phyloP scores from a whole-genome alignment of 1,140 invertebrate species.

The Musca vetustissima region DNA sequence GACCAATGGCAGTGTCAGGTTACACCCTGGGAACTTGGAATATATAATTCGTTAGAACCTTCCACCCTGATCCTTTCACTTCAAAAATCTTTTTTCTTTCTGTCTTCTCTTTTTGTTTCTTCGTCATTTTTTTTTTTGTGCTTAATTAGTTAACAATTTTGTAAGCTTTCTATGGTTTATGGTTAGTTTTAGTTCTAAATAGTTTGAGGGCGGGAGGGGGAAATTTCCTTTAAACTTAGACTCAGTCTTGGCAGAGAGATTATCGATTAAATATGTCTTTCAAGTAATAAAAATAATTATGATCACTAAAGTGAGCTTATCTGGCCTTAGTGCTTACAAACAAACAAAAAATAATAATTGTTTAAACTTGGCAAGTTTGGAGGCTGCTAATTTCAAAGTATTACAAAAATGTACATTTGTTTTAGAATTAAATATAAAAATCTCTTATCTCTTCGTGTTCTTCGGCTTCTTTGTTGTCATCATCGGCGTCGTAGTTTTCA shows the following conservation, averaged over 20 bases:
- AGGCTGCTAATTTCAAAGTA: constrained; percentile 8
- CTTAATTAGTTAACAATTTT: neutral
- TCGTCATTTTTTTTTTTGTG: neutral
- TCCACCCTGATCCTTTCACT: too few species aligned
- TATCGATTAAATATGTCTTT: constrained; percentile 26
- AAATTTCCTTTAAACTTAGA: constrained; percentile 29
- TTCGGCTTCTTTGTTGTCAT: neutral
- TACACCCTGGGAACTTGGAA: too few species aligned
- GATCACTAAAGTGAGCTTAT: neutral
- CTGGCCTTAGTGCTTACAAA: neutral
- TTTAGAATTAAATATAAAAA: neutral
- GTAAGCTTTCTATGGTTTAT: too few species aligned
- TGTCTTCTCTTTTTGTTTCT: too few species aligned
- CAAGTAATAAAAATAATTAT: neutral
- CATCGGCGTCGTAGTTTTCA: neutral
- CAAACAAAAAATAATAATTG: too few species aligned
- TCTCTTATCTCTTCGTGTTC: neutral
- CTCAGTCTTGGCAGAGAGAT: constrained; percentile 56
- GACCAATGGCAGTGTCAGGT: too few species aligned
- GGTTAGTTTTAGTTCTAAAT: too few species aligned
- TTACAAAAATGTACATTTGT: neutral
- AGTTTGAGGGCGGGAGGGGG: too few species aligned
- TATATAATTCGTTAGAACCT: too few species aligned
- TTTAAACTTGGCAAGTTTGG: constrained; percentile 18
- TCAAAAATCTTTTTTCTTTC: too few species aligned